A percentile compares a stretch with the other conserved stretches of the same genome.
Conservation (phyloP, 2,113 vertebrate genomes). For the Pantherophis guttatus region DNA sequence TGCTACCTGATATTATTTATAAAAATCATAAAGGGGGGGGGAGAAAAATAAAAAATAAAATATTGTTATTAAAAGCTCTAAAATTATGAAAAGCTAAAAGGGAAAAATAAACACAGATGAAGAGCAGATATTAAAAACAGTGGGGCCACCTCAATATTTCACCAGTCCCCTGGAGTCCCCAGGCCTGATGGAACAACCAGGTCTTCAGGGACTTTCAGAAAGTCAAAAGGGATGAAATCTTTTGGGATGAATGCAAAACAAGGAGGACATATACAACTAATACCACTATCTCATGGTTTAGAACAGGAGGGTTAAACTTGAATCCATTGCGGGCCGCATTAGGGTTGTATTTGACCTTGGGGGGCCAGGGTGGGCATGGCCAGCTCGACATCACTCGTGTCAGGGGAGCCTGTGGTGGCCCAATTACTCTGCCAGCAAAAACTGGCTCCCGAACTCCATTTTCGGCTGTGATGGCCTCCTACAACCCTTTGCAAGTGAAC, state of each 20-base stretch:
- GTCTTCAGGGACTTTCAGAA: not conserved
- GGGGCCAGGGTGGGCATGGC: too few relatives aligned
- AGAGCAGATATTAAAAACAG: not conserved
- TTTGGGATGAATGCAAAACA: not conserved
- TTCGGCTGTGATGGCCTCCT: too few relatives aligned
- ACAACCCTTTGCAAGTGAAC: too few relatives aligned
- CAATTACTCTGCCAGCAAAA: too few relatives aligned
- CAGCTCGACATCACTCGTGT: too few relatives aligned
- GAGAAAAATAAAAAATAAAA: not conserved
- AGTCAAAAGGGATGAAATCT: not conserved
- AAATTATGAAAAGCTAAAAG: not conserved
- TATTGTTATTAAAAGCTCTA: not conserved
- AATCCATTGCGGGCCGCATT: too few relatives aligned
- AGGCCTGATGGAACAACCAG: not conserved
- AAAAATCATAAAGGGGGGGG: not conserved
- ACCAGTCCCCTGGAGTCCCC: not conserved
- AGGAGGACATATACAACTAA: not conserved
- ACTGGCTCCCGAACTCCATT: too few relatives aligned
- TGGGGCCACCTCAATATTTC: not conserved
- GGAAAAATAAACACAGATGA: not conserved
- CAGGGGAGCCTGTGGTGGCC: too few relatives aligned
- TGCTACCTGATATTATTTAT: not conserved
- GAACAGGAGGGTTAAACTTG: not conserved
- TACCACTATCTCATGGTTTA: not conserved
- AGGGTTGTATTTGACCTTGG: too few relatives aligned